Evolutionary conservation across 2,797 vertebrate genomes (phyloP).

Genomic region (Amphiprion clarkii): DNA sequence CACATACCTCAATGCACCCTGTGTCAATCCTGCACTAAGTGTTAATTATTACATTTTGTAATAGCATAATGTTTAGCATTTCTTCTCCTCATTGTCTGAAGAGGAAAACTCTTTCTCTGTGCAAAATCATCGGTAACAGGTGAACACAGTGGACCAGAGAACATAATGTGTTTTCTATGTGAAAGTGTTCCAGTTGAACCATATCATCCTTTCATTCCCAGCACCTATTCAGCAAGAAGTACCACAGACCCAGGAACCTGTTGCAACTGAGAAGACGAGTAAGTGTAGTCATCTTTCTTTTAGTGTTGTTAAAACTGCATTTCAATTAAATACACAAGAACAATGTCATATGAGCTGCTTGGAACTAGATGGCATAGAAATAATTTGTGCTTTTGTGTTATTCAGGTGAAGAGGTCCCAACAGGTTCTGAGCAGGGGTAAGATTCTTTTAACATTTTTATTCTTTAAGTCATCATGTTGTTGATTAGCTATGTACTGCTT

Average conservation of each 20-base stretch:
- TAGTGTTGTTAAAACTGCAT: background rate
- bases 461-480: slow-evolving; percentile 17
- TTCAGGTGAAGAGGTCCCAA: slow-evolving; percentile 77
- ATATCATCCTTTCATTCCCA: slow-evolving; percentile 34
- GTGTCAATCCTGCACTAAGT: background rate
- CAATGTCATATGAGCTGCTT: background rate
- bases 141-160: background rate
- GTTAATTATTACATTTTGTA: background rate
- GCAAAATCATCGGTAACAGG: background rate
- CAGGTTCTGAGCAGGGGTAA: slow-evolving; percentile 87
- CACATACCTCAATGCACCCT: too few relatives aligned
- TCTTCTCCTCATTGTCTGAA: background rate
- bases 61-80: background rate
- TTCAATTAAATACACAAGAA: background rate
- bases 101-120: background rate
- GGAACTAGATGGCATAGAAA: background rate
- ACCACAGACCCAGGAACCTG: slow-evolving; percentile 73
- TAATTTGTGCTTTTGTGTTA: slow-evolving; percentile 16
- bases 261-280: slow-evolving; percentile 81
- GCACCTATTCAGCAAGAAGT: slow-evolving; percentile 74
- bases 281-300: slow-evolving; percentile 32
- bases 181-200: slow-evolving; percentile 27
- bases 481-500: slow-evolving; percentile 38
- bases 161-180: slow-evolving; percentile 3
- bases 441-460: slow-evolving; percentile 49